Percentiles rank a stretch among this genome's conserved stretches.
Conservation (phyloP, 2,888 invertebrate genomes). For the Trichogramma dendrolimi region DNA sequence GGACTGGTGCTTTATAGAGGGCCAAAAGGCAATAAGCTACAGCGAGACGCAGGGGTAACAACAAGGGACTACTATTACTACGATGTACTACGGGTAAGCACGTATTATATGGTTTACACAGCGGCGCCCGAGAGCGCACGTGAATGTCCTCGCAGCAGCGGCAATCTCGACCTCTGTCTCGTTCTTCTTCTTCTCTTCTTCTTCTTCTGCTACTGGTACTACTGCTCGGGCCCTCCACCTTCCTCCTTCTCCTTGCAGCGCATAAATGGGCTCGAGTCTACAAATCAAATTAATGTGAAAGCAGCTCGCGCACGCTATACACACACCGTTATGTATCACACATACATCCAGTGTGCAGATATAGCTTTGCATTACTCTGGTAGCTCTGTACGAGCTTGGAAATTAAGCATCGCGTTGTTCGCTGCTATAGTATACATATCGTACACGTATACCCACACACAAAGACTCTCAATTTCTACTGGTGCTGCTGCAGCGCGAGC, state of each 20-base stretch:
- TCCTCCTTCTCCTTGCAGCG: conserved; percentile 10
- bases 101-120: background rate
- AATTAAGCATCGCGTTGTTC: conserved; percentile 25
- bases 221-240: background rate
- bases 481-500: background rate
- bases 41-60: conserved; percentile 10
- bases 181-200: conserved; percentile 10
- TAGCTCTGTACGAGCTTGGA: conserved; percentile 14
- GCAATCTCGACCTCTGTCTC: background rate
- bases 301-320: conserved; percentile 9
- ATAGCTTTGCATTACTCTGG: conserved; percentile 28
- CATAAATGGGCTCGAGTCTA: conserved; percentile 30
- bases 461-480: too few relatives aligned
- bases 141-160: conserved; percentile 4
- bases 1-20: too few relatives aligned
- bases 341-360: conserved; percentile 2
- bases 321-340: too few relatives aligned
- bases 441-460: too few relatives aligned
- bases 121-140: background rate
- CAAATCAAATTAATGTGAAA: conserved; percentile 36
- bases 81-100: background rate
- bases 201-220: conserved; percentile 7
- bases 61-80: conserved; percentile 15
- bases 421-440: background rate
- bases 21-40: conserved; percentile 10